Base-by-base conservation (phyloP, 1,140 invertebrate species). In the Hirudo medicinalis region DNA sequence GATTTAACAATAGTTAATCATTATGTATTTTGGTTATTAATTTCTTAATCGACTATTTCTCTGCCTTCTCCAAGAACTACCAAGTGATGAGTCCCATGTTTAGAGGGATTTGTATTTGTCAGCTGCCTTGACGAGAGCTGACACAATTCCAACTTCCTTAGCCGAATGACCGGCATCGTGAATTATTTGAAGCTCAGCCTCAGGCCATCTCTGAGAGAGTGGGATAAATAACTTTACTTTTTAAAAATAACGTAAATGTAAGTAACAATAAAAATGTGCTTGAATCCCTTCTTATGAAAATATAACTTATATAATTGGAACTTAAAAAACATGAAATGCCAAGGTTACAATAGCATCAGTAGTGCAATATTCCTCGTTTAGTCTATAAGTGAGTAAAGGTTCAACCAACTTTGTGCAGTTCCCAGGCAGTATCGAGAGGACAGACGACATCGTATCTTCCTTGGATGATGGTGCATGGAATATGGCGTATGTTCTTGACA, bases 391-490 rank as follows among this genome's bases (percentile, higher is more conserved):
- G 43, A 49, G 15, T 49, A 17, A 11, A 49, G 0, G 43, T 49
- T 49, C 43, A 9, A 49, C 43, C 1, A 74, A 80, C 78, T 76
- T 78, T 80, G 71, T 80, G 77, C 20, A 82, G 74, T 27, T 77
- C 69, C 80, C 80, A 82, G 3, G 80, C 80, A 72, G 79, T 78
- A 32, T 76, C 76, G 27, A 75, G 72, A 0, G 80, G 80, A 73
- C 80, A 82, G 17, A 81, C 77, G 13, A 82, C 73, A 71, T 82
- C 80, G 75, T 81, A 81, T 19, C 80, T 74, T 20, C 80, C 80
- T 71, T 82, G 80, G 32, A 82, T 72, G 55, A 81, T 80, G 15
- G 78, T 78, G 19, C 74, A 75, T 3, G 80, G 80, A 75, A 82
- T 80, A 71, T 80, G 75, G 20, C 76, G 73, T 17, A 82, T 79